phyloP scores from a whole-genome alignment of 1,140 invertebrate species.

The Drosophila repleta region DNA sequence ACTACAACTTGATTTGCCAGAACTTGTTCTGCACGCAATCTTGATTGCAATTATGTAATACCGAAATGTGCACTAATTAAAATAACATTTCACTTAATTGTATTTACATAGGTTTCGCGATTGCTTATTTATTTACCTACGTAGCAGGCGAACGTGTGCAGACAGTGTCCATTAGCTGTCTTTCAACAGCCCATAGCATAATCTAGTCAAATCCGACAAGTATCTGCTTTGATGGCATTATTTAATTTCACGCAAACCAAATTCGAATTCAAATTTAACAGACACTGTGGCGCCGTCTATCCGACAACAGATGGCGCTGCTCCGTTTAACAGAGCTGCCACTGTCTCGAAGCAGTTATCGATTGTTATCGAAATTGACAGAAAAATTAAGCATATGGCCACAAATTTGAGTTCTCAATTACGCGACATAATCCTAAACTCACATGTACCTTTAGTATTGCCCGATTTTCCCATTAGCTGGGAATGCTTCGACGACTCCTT shows the following conservation, averaged over 20 bases:
- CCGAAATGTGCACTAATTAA: constrained; percentile 76
- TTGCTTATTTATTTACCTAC: constrained; percentile 26
- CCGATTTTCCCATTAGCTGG: constrained; percentile 66
- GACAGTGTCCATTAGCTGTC: background rate
- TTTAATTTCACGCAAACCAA: background rate
- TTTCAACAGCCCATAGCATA: background rate
- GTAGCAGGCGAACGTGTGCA: too few species aligned
- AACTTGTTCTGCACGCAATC: constrained; percentile 77
- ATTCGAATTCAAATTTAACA: constrained; percentile 1
- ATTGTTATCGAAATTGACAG: constrained; percentile 7
- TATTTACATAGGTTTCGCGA: constrained; percentile 54
- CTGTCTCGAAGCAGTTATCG: constrained; percentile 6
- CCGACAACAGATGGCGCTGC: background rate
- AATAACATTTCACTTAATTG: constrained; percentile 75
- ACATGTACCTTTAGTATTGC: constrained; percentile 59
- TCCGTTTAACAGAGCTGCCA: background rate
- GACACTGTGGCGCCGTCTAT: constrained; percentile 8
- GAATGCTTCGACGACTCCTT: constrained; percentile 67
- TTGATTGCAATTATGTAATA: constrained; percentile 80
- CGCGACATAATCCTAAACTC: constrained; percentile 73
- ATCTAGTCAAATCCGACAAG: background rate
- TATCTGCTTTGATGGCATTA: background rate
- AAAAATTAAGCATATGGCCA: constrained; percentile 13
- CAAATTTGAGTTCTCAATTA: constrained; percentile 25
- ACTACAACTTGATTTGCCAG: constrained; percentile 64